These are phyloP conservation scores for Echeneis naucrates DNA, from an alignment of 2,797 vertebrate species.

Conservation along the genomic window DNA sequence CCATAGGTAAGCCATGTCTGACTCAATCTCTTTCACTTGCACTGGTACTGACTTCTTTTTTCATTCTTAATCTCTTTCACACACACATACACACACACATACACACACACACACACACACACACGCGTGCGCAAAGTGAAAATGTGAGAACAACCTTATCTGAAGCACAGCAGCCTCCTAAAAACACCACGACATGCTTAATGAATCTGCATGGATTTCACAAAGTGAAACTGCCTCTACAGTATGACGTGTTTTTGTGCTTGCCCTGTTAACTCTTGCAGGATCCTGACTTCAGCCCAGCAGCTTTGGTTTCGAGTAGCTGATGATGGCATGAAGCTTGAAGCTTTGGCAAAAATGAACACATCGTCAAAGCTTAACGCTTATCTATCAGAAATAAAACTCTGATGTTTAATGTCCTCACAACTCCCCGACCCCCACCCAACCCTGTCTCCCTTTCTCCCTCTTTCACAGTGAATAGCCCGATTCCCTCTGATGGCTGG, in stretches of 20 bases:
- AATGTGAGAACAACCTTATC: slow-evolving; percentile 60
- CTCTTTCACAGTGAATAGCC: slow-evolving; percentile 38
- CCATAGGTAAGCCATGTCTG: slow-evolving; percentile 64
- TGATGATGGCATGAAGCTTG: slow-evolving; percentile 61
- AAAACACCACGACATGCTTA: slow-evolving; percentile 62
- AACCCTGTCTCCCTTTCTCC: slow-evolving; percentile 7
- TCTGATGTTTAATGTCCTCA: too few relatives aligned
- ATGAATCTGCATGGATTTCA: slow-evolving; percentile 66
- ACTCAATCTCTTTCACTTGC: slow-evolving; percentile 61
- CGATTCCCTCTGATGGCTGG: slow-evolving; percentile 66
- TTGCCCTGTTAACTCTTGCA: slow-evolving; percentile 43
- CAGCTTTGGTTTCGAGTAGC: slow-evolving; percentile 44
- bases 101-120: neutral
- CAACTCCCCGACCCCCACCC: neutral
- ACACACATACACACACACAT: slow-evolving; percentile 8
- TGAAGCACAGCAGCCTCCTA: slow-evolving; percentile 46
- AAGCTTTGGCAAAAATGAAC: slow-evolving; percentile 43
- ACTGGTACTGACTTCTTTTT: slow-evolving; percentile 44
- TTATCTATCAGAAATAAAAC: too few relatives aligned
- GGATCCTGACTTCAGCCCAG: slow-evolving; percentile 36
- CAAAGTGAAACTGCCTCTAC: slow-evolving; percentile 26
- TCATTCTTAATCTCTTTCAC: slow-evolving; percentile 47
- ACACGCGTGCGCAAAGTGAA: slow-evolving; percentile 4
- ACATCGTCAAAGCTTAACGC: slow-evolving; percentile 33
- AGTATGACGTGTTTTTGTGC: slow-evolving; percentile 59